Evolutionary conservation across 2,888 invertebrate genomes (phyloP).

Genomic region (Frankliniella intonsa): DNA sequence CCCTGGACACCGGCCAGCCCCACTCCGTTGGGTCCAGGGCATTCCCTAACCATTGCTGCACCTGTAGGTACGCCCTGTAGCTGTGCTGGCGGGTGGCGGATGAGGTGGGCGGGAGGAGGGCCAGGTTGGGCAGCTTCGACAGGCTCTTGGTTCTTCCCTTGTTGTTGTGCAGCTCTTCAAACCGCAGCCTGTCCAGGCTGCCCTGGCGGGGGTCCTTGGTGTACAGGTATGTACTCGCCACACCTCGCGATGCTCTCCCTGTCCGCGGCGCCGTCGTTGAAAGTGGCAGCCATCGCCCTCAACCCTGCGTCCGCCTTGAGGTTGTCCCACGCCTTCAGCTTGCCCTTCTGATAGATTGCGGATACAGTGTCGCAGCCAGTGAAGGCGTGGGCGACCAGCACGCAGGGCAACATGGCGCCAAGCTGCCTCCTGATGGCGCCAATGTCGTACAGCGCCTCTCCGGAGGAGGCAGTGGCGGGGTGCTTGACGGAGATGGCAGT

Average conservation of each 20-base stretch:
- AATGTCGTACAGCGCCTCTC: too few relatives aligned
- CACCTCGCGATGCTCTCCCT: background rate
- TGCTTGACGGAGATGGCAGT: too few relatives aligned
- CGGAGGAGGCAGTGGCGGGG: too few relatives aligned
- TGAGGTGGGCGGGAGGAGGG: background rate
- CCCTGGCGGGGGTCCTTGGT: background rate
- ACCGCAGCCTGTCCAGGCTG: background rate
- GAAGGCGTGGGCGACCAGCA: background rate
- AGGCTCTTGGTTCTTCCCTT: background rate
- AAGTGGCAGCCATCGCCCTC: background rate
- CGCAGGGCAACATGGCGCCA: background rate
- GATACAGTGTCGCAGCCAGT: background rate
- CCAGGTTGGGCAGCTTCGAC: background rate
- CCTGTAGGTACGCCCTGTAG: slow-evolving; percentile 40
- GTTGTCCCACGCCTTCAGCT: background rate
- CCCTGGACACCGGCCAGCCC: slow-evolving; percentile 40
- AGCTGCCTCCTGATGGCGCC: too few relatives aligned
- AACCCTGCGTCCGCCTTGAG: background rate
- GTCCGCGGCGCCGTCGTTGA: background rate
- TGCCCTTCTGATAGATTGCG: background rate
- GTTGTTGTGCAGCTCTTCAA: background rate
- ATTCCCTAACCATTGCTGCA: slow-evolving; percentile 40
- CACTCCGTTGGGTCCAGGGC: slow-evolving; percentile 36
- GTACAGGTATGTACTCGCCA: background rate
- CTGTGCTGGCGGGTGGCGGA: slow-evolving; percentile 40